Conservation (phyloP, 92 coral and sea anemone genomes). For the Nematostella vectensis region DNA sequence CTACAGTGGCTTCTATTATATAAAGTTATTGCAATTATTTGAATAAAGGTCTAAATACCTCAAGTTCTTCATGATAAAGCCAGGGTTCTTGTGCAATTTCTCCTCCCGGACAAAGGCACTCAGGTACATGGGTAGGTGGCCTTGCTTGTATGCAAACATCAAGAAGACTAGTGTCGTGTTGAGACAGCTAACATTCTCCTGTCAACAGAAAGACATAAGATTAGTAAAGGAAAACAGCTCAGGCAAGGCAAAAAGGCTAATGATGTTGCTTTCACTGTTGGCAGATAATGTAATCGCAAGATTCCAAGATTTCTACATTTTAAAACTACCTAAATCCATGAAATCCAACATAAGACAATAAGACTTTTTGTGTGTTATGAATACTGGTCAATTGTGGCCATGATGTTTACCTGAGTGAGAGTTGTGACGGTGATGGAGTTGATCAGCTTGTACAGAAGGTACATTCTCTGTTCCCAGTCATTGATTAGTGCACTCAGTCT, state of each 20-base stretch:
- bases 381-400: too few relatives aligned
- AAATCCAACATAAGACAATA: too few relatives aligned
- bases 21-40: too few relatives aligned
- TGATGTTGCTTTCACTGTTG: too few relatives aligned
- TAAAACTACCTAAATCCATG: too few relatives aligned
- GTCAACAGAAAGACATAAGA: neutral
- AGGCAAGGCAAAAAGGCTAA: too few relatives aligned
- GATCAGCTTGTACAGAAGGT: constrained; percentile 81
- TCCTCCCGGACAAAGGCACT: constrained; percentile 94
- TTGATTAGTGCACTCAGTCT: constrained; percentile 76
- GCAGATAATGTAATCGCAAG: too few relatives aligned
- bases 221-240: neutral
- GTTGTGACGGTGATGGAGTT: constrained; percentile 94
- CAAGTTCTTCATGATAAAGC: constrained; percentile 86
- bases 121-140: constrained; percentile 92
- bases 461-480: constrained; percentile 90
- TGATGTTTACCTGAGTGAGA: constrained; percentile 95
- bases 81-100: constrained; percentile 79
- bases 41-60: constrained; percentile 38
- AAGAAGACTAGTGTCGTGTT: constrained; percentile 92
- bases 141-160: constrained; percentile 96
- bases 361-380: too few relatives aligned
- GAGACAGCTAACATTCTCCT: constrained; percentile 98
- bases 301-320: too few relatives aligned
- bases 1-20: too few relatives aligned